Conservation (phyloP, 2,797 vertebrate species). For the Spinibarbus caldwelli region DNA sequence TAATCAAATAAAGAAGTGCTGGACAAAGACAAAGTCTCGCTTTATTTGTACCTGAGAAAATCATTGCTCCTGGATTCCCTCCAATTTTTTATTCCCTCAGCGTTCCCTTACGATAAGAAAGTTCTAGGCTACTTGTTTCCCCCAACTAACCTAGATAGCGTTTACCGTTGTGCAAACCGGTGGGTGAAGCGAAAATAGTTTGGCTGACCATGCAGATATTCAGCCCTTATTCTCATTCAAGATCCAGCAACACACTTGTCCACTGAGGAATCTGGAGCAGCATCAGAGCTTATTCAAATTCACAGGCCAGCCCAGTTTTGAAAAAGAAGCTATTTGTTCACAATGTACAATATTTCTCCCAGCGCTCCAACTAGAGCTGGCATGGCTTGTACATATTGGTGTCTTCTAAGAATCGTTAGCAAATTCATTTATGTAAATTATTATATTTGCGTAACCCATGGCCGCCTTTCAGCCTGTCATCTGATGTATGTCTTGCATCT, state of each 20-base stretch:
- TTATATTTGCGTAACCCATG: background rate
- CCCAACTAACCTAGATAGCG: slow-evolving; percentile 35
- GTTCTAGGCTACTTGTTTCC: background rate
- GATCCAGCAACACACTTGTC: background rate
- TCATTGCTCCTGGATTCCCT: slow-evolving; percentile 6
- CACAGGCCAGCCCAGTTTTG: slow-evolving; percentile 5
- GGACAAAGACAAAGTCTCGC: slow-evolving; percentile 16
- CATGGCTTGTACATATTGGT: background rate
- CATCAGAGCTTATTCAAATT: slow-evolving; percentile 20
- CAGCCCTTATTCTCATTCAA: slow-evolving; percentile 41
- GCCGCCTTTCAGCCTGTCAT: background rate
- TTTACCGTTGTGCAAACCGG: slow-evolving; percentile 9
- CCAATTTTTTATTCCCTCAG: background rate
- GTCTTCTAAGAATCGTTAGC: slow-evolving; percentile 2
- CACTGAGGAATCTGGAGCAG: slow-evolving; percentile 13
- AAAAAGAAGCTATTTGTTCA: slow-evolving; percentile 16
- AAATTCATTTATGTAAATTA: background rate
- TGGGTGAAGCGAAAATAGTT: slow-evolving; percentile 36
- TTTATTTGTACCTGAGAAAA: slow-evolving; percentile 17
- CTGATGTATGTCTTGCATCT: background rate
- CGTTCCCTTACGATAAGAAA: background rate
- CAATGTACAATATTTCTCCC: background rate
- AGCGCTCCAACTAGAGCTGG: background rate
- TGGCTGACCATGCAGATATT: slow-evolving; percentile 43
- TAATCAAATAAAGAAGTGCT: slow-evolving; percentile 8